Base-by-base conservation (phyloP, 2,888 invertebrate genomes). In the Colletes collaris region DNA sequence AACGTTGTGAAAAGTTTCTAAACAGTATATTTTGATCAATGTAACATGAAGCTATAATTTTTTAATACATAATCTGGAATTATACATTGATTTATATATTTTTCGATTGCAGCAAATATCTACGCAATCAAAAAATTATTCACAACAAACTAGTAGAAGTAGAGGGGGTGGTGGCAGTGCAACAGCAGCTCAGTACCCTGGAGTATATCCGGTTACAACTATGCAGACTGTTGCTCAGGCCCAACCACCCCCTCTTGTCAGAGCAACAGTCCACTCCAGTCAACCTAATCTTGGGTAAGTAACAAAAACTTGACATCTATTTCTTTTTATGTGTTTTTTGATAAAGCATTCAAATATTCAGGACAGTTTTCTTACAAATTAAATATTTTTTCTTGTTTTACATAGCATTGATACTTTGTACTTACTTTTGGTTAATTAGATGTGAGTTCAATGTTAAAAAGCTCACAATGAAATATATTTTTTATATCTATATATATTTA, bases 161-260 rank as follows among this genome's bases (percentile, higher is more conserved):
- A 90, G 92, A 88, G 91, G 90, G 82, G 89, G 88, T 85, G 90
- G 90, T 78, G 87, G 89, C 62, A 88, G 85, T 78, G 86, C 89
- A 70, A 74, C 90, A 75, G 77, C 90, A 75, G 77, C 88, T 58
- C 92, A 90, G 83, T 92, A 92, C 84, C 90, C 91, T 79, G 88
- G 89, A 68, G 91, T 91, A 71, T 93, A 92, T 85, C 92, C 93
- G 58, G 90, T 90, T 72, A 92, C 92, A 73, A 90, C 91, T 8
- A 92, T 92, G 88, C 93, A 91, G 87, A 87, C 90, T 86, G 89
- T 91, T 81, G 91, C 89, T 85, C 90, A 92, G 76, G 91, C 92
- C 75, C 93, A 92, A 88, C 94, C 94, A 89, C 94, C 94, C 86
- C 94, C 95, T 85, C 93, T 95, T 83, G 93, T 95, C 83, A 92